Percentiles rank a stretch among this genome's conserved stretches.
Evolutionary conservation across 2,113 vertebrate genomes (phyloP).

Genomic region (Cheilinus undulatus): DNA sequence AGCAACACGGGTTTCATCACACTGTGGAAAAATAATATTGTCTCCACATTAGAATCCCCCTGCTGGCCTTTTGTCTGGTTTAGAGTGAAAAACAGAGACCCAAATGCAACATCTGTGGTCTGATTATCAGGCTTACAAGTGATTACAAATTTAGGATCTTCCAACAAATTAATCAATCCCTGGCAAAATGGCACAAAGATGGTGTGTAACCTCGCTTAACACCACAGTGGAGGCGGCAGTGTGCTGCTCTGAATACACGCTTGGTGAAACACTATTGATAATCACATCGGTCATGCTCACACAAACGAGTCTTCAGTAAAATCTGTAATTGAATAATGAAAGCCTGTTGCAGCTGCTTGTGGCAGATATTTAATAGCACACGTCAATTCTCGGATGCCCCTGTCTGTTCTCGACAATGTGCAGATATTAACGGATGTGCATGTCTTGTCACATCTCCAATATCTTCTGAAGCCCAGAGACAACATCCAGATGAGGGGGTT

Average conservation of each 20-base stretch:
- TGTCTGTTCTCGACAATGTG: conserved; percentile 48
- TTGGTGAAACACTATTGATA: conserved; percentile 18
- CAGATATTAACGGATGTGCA: conserved; percentile 51
- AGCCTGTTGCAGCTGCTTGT: conserved; percentile 41
- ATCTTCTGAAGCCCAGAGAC: conserved; percentile 47
- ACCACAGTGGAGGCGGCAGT: background rate
- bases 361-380: conserved; percentile 54
- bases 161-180: conserved; percentile 2
- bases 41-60: conserved; percentile 1
- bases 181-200: background rate
- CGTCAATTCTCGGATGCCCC: conserved; percentile 58
- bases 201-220: background rate
- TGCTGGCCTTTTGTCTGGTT: conserved; percentile 8
- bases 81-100: background rate
- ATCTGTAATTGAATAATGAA: conserved; percentile 58
- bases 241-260: conserved; percentile 2
- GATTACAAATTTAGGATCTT: background rate
- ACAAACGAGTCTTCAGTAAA: conserved; percentile 29
- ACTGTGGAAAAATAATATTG: conserved; percentile 22
- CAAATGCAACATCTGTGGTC: background rate
- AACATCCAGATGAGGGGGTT: conserved; percentile 46
- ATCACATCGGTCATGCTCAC: conserved; percentile 34
- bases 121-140: background rate
- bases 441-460: conserved; percentile 69
- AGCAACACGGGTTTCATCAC: conserved; percentile 47